Percentiles rank a stretch among this genome's conserved stretches.
phyloP scores from a whole-genome alignment of 2,888 invertebrate species.

The Bembecia ichneumoniformis region DNA sequence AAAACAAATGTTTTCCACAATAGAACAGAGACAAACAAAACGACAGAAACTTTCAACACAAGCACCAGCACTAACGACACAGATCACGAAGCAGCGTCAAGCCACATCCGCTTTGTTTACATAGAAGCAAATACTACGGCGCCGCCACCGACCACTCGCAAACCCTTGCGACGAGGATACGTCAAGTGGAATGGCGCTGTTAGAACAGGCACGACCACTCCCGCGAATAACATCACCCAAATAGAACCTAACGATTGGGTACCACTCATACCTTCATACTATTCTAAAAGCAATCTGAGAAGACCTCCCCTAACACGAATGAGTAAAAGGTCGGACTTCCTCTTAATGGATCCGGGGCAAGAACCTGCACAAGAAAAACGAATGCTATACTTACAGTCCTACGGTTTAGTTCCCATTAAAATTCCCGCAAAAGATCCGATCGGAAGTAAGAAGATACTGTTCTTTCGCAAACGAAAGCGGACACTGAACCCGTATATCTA shows the following conservation, averaged over 20 bases:
- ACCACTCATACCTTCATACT: conserved; percentile 57
- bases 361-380: conserved; percentile 26
- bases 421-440: conserved; percentile 12
- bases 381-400: conserved; percentile 46
- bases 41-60: conserved; percentile 25
- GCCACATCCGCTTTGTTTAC: conserved; percentile 26
- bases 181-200: conserved; percentile 49
- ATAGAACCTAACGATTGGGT: conserved; percentile 57
- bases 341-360: conserved; percentile 12
- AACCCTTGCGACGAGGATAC: conserved; percentile 37
- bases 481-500: conserved; percentile 34
- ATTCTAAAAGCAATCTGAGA: conserved; percentile 25
- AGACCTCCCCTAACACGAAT: conserved; percentile 23
- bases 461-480: conserved; percentile 38
- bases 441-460: conserved; percentile 39
- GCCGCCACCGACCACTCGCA: conserved; percentile 22
- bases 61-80: conserved; percentile 25
- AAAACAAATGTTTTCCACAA: conserved; percentile 32
- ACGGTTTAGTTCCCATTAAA: conserved; percentile 41
- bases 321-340: conserved; percentile 37
- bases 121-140: conserved; percentile 22
- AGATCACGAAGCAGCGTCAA: conserved; percentile 35
- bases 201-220: conserved; percentile 31
- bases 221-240: conserved; percentile 26
- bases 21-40: conserved; percentile 15